These are phyloP conservation scores for Cynoglossus semilaevis DNA, from an alignment of 2,113 vertebrate species.

Conservation along the genomic window DNA sequence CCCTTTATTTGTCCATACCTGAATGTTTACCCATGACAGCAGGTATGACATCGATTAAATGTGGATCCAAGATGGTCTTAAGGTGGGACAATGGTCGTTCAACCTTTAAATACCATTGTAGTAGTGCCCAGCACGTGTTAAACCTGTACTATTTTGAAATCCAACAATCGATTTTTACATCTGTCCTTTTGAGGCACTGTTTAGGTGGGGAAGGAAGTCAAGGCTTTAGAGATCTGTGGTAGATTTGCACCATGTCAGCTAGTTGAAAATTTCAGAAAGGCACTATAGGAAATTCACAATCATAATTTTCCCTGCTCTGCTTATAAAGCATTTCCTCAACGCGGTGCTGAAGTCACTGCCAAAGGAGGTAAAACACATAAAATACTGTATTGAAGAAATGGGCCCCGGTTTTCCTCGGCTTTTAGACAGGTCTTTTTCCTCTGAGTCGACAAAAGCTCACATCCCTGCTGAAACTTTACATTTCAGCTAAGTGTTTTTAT, in stretches of 20 bases:
- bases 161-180: too few relatives aligned
- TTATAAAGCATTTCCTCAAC: background rate
- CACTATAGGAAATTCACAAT: background rate
- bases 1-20: too few relatives aligned
- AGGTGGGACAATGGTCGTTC: too few relatives aligned
- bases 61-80: too few relatives aligned
- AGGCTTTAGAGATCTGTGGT: background rate
- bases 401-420: background rate
- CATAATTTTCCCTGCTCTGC: background rate
- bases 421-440: conserved; percentile 6
- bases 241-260: background rate
- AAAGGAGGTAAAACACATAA: conserved; percentile 13
- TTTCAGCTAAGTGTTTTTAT: background rate
- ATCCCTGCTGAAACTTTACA: background rate
- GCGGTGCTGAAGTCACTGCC: background rate
- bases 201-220: background rate
- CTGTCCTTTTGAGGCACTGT: too few relatives aligned
- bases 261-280: background rate
- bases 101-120: too few relatives aligned
- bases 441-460: conserved; percentile 4
- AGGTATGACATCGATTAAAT: too few relatives aligned
- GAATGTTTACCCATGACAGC: too few relatives aligned
- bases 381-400: conserved; percentile 5
- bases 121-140: too few relatives aligned
- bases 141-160: too few relatives aligned